Base-by-base conservation (phyloP, 2,888 invertebrate species). In the Allygus modestus region DNA sequence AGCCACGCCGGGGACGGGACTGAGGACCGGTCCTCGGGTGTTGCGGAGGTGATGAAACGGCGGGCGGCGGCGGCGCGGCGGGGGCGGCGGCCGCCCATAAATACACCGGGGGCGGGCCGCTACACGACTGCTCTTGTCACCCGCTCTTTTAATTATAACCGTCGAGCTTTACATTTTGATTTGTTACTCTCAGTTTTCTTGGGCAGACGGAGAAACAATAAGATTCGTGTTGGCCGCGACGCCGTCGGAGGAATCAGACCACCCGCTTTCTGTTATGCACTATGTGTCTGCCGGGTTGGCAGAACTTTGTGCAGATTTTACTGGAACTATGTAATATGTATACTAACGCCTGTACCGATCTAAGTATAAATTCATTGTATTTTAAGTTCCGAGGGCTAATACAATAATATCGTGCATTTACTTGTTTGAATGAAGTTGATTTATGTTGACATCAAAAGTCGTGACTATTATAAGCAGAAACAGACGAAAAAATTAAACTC, bases 71-170 rank as follows among this genome's bases (percentile, higher is more conserved):
- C 17, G 69, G 23, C 9, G 69, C 9, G 69, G 69, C 33, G 31
- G 33, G 15, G 71, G 71, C 4, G 69, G 82, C 43, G 71, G 46
- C 15, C 12, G 23, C 54, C 15, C 75, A 75, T 83, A 83, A 83
- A 83, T 83, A 75, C 41, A 41, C 58, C 20, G 61, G 61, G 75
- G 83, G 83, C 83, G 83, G 83, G 26, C 37, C 75, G 17, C 41
- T 11, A 37, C 83, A 75, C 83, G 75, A 73, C 23, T 26, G 31
- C 75, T 41, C 51, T 83, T 83, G 83, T 83, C 83, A 83, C 83
- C 83, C 83, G 83, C 73, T 51, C 83, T 83, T 83, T 58, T 83
- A 83, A 83, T 83, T 83, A 83, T 83, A 83, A 83, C 83, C 83
- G 75, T 83, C 9, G 75, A 83, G 73, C 31, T 75, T 83, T 75